A percentile compares a stretch with the other conserved stretches of the same genome.
These are phyloP conservation scores for Amphipyra berbera DNA, from an alignment of 2,888 invertebrate species.

Conservation along the genomic window DNA sequence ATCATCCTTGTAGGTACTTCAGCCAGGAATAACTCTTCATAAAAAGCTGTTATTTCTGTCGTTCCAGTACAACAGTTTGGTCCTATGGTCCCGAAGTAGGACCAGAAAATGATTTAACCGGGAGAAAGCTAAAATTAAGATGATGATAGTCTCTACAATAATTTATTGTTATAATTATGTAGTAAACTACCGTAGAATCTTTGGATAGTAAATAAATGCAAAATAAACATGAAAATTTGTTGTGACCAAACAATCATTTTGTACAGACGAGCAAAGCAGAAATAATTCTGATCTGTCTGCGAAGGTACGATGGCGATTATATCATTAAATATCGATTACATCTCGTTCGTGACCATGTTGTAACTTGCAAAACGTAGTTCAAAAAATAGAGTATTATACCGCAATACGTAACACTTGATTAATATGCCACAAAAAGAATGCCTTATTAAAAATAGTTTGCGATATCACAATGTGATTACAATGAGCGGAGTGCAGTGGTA, in stretches of 20 bases:
- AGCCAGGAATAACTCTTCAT: no score
- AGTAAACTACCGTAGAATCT: not conserved
- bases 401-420: conserved; percentile 62
- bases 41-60: no score
- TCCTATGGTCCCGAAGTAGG: no score
- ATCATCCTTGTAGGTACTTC: no score
- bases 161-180: no score
- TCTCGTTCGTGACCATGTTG: conserved; percentile 46
- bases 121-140: not conserved
- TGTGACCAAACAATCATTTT: conserved; percentile 1
- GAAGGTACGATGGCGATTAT: conserved; percentile 34
- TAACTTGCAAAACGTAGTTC: conserved; percentile 48
- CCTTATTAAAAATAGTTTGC: conserved; percentile 59
- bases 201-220: not conserved
- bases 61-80: no score
- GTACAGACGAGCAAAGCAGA: not conserved
- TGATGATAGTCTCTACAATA: not conserved
- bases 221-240: not conserved
- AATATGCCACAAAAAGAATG: conserved; percentile 60
- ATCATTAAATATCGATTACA: conserved; percentile 48
- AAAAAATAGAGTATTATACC: conserved; percentile 33
- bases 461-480: conserved; percentile 54
- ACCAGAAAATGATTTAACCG: no score
- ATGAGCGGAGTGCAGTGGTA: conserved; percentile 55
- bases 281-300: conserved; percentile 26